A percentile compares a stretch with the other conserved stretches of the same genome.
These are phyloP conservation scores for Drosophila tropicalis DNA, from an alignment of 1,140 invertebrate species.

Conservation along the genomic window DNA sequence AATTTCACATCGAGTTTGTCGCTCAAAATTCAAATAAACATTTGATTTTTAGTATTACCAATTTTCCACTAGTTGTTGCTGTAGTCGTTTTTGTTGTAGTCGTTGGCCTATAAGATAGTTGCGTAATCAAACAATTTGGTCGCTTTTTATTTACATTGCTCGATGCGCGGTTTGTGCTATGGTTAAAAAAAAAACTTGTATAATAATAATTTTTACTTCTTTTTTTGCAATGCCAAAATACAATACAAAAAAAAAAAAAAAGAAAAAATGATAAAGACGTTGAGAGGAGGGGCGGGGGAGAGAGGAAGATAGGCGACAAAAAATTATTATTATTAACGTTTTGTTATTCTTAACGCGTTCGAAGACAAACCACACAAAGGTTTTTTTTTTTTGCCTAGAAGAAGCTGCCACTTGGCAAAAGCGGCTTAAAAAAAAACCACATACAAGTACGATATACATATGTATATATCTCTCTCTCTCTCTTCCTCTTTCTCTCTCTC, in stretches of 20 bases:
- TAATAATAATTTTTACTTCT: conserved; percentile 10
- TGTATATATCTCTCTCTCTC: background rate
- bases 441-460: background rate
- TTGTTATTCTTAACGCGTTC: conserved; percentile 71
- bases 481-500: background rate
- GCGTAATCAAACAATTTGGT: conserved; percentile 69
- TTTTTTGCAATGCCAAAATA: conserved; percentile 8
- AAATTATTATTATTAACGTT: conserved; percentile 41
- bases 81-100: background rate
- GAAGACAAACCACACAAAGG: conserved; percentile 37
- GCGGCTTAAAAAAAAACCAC: conserved; percentile 50
- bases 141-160: conserved; percentile 64
- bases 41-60: background rate
- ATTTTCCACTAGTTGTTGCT: background rate
- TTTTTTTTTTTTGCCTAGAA: conserved; percentile 20
- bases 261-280: background rate
- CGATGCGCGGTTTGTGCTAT: background rate
- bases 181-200: conserved; percentile 3
- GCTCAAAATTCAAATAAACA: background rate
- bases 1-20: background rate
- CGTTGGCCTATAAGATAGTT: conserved; percentile 39
- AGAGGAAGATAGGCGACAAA: conserved; percentile 17
- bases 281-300: background rate
- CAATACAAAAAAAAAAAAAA: background rate
- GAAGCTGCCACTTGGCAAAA: conserved; percentile 42